These are phyloP conservation scores for Discoglossus pictus DNA, from an alignment of 2,797 vertebrate genomes.

Conservation along the genomic window DNA sequence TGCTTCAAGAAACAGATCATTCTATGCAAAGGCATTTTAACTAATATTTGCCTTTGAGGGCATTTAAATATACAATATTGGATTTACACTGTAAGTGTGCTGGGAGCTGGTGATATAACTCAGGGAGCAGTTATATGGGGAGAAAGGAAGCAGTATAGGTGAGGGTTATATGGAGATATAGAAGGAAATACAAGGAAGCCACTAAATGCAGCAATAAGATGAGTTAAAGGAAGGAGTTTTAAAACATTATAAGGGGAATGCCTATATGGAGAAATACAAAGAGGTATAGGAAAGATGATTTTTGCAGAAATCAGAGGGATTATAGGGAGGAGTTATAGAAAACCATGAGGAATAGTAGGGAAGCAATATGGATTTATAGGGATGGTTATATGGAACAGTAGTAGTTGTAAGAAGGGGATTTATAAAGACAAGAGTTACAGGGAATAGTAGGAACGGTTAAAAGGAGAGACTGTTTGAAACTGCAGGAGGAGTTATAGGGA, in stretches of 20 bases:
- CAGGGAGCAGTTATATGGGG: background rate
- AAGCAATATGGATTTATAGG: background rate
- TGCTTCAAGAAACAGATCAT: background rate
- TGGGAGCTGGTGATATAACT: background rate
- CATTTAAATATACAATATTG: too few species aligned
- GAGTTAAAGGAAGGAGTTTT: background rate
- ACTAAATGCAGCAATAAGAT: too few species aligned
- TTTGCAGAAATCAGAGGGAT: background rate
- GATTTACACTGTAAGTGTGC: too few species aligned
- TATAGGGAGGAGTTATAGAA: background rate
- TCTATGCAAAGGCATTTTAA: conserved; percentile 30
- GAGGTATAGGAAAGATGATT: background rate
- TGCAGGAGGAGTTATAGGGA: too few species aligned
- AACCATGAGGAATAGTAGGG: background rate
- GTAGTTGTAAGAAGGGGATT: too few species aligned
- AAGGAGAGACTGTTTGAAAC: too few species aligned
- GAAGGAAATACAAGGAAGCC: too few species aligned
- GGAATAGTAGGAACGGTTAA: too few species aligned
- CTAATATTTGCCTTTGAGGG: conserved; percentile 15
- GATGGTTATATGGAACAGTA: background rate
- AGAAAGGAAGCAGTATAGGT: background rate
- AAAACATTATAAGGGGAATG: background rate
- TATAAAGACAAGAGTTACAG: too few species aligned
- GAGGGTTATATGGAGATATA: background rate
- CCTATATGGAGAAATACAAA: background rate